Conservation (phyloP, 2,113 vertebrate species). For the Chauna torquata region DNA sequence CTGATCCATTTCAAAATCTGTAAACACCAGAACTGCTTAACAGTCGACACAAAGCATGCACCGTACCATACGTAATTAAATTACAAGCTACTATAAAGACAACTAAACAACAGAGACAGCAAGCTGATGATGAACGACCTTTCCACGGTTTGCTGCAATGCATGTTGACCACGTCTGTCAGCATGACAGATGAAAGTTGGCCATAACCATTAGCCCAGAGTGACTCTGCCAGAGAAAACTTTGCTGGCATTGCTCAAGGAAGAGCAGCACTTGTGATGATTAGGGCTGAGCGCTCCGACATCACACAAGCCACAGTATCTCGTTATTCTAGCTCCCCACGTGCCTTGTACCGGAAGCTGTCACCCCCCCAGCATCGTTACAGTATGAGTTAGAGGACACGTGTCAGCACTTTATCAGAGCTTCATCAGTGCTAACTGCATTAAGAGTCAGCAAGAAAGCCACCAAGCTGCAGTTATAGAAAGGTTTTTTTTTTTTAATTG, state of each 20-base stretch:
- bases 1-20: neutral
- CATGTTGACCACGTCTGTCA: neutral
- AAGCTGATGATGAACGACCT: neutral
- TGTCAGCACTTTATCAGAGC: neutral
- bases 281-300: neutral
- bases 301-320: neutral
- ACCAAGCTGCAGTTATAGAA: neutral
- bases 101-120: neutral
- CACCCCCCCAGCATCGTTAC: neutral
- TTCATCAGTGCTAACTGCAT: neutral
- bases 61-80: neutral
- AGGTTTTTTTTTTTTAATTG: neutral
- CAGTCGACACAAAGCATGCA: neutral
- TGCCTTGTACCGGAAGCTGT: rapidly evolving
- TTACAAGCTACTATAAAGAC: neutral
- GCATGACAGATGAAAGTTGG: neutral
- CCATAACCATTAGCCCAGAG: neutral
- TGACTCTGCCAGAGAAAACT: neutral
- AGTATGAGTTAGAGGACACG: neutral
- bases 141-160: neutral
- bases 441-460: neutral
- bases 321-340: neutral
- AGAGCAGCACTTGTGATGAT: neutral
- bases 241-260: neutral
- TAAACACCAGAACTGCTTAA: neutral